A percentile compares a stretch with the other conserved stretches of the same genome.
phyloP scores from a whole-genome alignment of 2,113 vertebrate genomes.

The Dunckerocampus dactyliophorus region DNA sequence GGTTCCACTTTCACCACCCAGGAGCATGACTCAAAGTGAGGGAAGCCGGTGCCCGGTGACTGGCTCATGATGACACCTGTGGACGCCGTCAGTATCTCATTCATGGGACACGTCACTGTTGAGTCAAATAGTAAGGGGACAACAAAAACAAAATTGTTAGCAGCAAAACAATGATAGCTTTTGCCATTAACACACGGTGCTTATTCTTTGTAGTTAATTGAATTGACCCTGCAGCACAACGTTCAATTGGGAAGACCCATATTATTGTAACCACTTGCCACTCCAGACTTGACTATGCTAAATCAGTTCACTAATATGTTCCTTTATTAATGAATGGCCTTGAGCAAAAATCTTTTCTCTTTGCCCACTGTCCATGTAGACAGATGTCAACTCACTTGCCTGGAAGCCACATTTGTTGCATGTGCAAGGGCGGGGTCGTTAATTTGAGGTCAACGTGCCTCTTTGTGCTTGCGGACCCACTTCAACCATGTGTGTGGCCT shows the following conservation, averaged over 20 bases:
- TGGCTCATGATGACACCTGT: constrained; percentile 92
- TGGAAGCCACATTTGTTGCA: constrained; percentile 13
- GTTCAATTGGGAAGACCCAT: constrained; percentile 30
- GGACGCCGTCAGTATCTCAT: constrained; percentile 87
- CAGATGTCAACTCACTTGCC: constrained; percentile 25
- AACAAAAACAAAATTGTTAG: background rate
- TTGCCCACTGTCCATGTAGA: constrained; percentile 8
- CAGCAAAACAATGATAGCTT: background rate
- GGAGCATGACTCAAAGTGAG: constrained; percentile 94
- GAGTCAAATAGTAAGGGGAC: constrained; percentile 7
- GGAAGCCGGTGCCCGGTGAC: constrained; percentile 86
- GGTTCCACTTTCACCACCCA: constrained; percentile 92
- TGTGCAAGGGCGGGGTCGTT: background rate
- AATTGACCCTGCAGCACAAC: constrained; percentile 23
- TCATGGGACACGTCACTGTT: constrained; percentile 90
- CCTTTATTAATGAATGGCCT: constrained; percentile 14
- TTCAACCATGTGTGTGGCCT: background rate
- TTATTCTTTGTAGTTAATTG: constrained; percentile 15
- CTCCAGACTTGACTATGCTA: constrained; percentile 26
- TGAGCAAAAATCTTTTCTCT: constrained; percentile 10
- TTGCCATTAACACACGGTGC: background rate
- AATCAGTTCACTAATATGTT: constrained; percentile 5
- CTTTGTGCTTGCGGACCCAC: background rate
- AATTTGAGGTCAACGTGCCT: background rate
- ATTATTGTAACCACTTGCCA: constrained; percentile 17